Evolutionary conservation across 2,888 invertebrate genomes (phyloP).

Genomic region (Oscheius onirici): DNA sequence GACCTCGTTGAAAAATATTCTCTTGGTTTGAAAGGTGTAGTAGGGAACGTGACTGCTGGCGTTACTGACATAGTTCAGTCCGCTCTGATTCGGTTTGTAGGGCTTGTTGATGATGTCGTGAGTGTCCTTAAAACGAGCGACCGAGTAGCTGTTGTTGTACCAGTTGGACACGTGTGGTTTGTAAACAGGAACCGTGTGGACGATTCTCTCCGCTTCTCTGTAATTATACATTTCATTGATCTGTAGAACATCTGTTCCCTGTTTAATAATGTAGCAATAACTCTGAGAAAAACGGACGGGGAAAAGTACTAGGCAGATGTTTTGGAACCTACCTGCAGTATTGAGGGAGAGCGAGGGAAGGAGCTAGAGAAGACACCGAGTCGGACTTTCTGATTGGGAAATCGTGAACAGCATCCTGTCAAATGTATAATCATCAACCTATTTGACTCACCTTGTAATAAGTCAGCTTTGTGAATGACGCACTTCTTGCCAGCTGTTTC

Average conservation of each 20-base stretch:
- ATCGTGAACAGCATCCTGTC: conserved; percentile 52
- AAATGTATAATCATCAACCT: background rate
- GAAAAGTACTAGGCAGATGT: background rate
- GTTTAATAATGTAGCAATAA: background rate
- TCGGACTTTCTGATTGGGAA: conserved; percentile 51
- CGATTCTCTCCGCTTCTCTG: conserved; percentile 68
- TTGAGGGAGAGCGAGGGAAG: conserved; percentile 66
- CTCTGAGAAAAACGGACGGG: background rate
- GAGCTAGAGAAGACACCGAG: conserved; percentile 68
- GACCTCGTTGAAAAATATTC: conserved; percentile 70
- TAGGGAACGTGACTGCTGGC: conserved; percentile 66
- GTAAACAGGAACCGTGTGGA: conserved; percentile 69
- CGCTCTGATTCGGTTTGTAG: conserved; percentile 41
- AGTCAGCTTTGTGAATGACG: conserved; percentile 70
- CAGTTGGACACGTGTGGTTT: conserved; percentile 67
- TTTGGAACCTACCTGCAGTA: conserved; percentile 46
- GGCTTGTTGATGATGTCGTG: conserved; percentile 61
- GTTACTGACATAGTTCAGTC: conserved; percentile 35
- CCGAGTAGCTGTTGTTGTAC: conserved; percentile 58
- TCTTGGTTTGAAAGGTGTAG: conserved; percentile 68
- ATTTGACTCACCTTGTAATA: conserved; percentile 62
- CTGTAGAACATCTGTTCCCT: background rate
- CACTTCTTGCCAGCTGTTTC: conserved; percentile 65
- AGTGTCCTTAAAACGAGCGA: conserved; percentile 61
- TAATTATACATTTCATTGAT: background rate